Percentiles rank a stretch among this genome's conserved stretches.
Conservation (phyloP, 2,113 vertebrate genomes). For the Aptenodytes forsteri region DNA sequence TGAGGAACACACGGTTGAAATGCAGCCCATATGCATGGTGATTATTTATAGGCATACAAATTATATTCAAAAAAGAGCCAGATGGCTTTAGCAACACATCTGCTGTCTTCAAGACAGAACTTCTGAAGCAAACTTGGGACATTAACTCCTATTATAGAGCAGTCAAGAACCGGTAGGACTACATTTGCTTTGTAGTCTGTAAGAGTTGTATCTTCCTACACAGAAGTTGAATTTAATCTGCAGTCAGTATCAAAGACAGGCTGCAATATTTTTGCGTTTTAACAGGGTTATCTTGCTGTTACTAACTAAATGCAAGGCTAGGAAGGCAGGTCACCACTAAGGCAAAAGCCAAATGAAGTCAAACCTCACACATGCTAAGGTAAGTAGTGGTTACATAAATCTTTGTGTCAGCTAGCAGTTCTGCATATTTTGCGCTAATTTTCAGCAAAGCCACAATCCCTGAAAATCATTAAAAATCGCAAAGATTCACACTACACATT, state of each 20-base stretch:
- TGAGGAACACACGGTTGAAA: constrained; percentile 55
- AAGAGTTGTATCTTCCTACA: constrained; percentile 23
- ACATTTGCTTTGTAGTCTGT: constrained; percentile 44
- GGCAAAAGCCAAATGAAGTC: neutral
- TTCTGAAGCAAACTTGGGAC: constrained; percentile 62
- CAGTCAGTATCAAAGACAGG: constrained; percentile 24
- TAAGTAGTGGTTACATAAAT: neutral
- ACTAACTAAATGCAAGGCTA: neutral
- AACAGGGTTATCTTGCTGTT: constrained; percentile 13
- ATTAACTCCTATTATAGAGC: constrained; percentile 48
- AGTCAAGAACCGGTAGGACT: constrained; percentile 44
- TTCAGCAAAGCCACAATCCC: neutral
- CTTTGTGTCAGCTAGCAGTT: neutral
- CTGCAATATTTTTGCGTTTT: constrained; percentile 24
- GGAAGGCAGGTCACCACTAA: neutral
- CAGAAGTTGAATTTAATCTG: constrained; percentile 23
- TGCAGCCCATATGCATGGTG: constrained; percentile 55
- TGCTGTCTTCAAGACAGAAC: constrained; percentile 65
- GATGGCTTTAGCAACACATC: constrained; percentile 74
- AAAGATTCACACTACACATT: neutral
- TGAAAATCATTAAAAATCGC: neutral
- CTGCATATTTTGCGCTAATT: neutral
- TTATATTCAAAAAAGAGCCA: constrained; percentile 72
- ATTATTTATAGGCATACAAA: constrained; percentile 78
- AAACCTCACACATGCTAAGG: neutral